Conservation (phyloP, 23 tunicate genomes). For the Ciona savignyi region DNA sequence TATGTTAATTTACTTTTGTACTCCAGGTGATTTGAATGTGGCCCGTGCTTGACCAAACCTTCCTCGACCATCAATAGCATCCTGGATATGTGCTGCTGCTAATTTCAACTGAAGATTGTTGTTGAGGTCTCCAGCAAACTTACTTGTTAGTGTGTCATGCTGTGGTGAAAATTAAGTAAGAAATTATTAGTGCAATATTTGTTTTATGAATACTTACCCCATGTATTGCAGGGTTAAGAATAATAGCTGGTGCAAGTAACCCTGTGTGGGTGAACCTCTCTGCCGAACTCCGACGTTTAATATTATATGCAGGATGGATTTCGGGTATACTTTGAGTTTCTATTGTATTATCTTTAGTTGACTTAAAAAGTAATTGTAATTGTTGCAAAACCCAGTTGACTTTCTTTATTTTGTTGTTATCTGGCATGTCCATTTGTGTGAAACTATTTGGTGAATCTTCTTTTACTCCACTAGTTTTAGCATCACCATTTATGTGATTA, state of each 20-base stretch:
- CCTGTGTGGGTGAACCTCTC: constrained; percentile 45
- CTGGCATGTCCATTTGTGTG: too few relatives aligned
- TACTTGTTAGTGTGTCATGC: constrained; percentile 25
- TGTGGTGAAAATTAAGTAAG: too few relatives aligned
- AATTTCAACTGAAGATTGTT: constrained; percentile 50
- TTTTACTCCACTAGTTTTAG: too few relatives aligned
- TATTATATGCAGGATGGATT: too few relatives aligned
- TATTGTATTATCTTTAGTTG: too few relatives aligned
- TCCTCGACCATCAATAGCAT: constrained; percentile 82
- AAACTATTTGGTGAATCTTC: too few relatives aligned
- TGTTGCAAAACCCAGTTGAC: too few relatives aligned
- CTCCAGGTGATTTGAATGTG: constrained; percentile 35
- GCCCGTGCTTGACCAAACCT: constrained; percentile 83
- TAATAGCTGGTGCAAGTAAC: constrained; percentile 63
- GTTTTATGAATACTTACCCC: constrained; percentile 2
- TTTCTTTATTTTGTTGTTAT: too few relatives aligned
- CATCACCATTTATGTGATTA: too few relatives aligned
- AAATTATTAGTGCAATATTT: too few relatives aligned
- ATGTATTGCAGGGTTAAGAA: constrained; percentile 49
- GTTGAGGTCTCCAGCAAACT: constrained; percentile 27
- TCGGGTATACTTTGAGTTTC: too few relatives aligned
- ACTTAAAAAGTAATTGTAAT: too few relatives aligned
- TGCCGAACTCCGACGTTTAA: background rate
- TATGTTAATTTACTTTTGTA: constrained; percentile 52
- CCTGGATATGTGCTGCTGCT: constrained; percentile 84